A percentile compares a stretch with the other conserved stretches of the same genome.
These are phyloP conservation scores for Enteromius paludinosus DNA, from an alignment of 2,797 vertebrate genomes.

Conservation along the genomic window DNA sequence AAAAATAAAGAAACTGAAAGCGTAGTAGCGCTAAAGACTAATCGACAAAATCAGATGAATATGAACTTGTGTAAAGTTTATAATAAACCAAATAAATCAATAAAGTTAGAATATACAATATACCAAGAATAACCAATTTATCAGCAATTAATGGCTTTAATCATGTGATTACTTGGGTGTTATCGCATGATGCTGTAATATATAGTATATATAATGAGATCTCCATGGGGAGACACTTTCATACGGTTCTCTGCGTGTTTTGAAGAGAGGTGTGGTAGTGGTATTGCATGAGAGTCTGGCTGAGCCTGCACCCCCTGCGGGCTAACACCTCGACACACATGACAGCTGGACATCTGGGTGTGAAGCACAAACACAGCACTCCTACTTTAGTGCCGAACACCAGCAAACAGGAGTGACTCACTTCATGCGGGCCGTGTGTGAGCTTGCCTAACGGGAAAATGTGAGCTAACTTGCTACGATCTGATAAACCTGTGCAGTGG, in stretches of 20 bases:
- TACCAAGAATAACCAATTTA: background rate
- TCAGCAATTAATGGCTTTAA: background rate
- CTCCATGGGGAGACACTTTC: background rate
- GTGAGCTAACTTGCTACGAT: slow-evolving; percentile 1
- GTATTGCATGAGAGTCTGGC: slow-evolving; percentile 38
- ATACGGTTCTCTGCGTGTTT: slow-evolving; percentile 40
- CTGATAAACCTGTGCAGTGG: slow-evolving; percentile 5
- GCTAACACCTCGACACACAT: slow-evolving; percentile 58
- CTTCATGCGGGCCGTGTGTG: slow-evolving; percentile 11
- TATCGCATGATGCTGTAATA: background rate
- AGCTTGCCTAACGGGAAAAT: slow-evolving; percentile 4
- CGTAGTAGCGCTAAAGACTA: background rate
- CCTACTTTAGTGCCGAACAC: slow-evolving; percentile 31
- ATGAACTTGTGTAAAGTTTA: background rate
- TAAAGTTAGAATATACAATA: too few relatives aligned
- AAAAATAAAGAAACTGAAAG: background rate
- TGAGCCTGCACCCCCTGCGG: slow-evolving; percentile 46
- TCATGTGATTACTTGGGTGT: background rate
- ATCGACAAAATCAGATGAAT: background rate
- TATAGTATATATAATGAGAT: background rate
- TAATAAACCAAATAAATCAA: too few relatives aligned
- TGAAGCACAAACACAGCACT: slow-evolving; percentile 42
- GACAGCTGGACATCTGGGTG: slow-evolving; percentile 55
- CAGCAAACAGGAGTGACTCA: slow-evolving; percentile 35
- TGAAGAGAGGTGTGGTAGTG: slow-evolving; percentile 43